These are phyloP conservation scores for Melipona beecheii DNA, from an alignment of 2,888 invertebrate species.

Conservation along the genomic window DNA sequence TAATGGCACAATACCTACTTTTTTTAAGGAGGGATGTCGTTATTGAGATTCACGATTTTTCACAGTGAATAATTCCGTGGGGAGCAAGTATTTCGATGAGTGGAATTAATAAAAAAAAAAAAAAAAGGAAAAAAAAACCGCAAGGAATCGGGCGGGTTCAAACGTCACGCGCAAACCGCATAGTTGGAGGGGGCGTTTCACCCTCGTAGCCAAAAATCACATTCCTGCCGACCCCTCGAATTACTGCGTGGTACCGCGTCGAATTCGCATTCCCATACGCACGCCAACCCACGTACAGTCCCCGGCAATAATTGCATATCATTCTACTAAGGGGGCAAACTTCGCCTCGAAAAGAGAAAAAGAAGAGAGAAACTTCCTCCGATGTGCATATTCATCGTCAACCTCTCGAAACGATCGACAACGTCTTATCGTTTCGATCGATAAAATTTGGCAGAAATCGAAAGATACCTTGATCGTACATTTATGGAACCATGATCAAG, in stretches of 20 bases:
- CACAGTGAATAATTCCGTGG: constrained; percentile 38
- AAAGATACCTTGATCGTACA: neutral
- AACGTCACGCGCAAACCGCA: constrained; percentile 44
- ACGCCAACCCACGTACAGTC: constrained; percentile 36
- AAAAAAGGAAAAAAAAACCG: constrained; percentile 9
- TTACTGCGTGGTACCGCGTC: constrained; percentile 67
- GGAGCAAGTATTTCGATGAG: constrained; percentile 19
- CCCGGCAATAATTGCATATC: constrained; percentile 29
- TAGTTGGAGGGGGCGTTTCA: constrained; percentile 45
- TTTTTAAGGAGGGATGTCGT: neutral
- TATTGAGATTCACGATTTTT: constrained; percentile 33
- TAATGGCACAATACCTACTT: neutral
- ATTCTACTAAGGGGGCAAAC: neutral
- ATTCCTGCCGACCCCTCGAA: constrained; percentile 78
- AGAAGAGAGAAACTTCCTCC: neutral
- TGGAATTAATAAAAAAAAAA: neutral
- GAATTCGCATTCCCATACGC: constrained; percentile 80
- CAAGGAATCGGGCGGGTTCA: constrained; percentile 36
- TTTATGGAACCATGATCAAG: neutral
- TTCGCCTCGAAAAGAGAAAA: neutral
- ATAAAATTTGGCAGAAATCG: neutral
- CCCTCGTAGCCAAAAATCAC: constrained; percentile 71
- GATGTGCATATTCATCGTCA: neutral
- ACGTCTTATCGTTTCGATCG: neutral
- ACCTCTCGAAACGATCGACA: neutral